Evolutionary conservation across 2,888 invertebrate genomes (phyloP).

Genomic region (Volucella zonaria): DNA sequence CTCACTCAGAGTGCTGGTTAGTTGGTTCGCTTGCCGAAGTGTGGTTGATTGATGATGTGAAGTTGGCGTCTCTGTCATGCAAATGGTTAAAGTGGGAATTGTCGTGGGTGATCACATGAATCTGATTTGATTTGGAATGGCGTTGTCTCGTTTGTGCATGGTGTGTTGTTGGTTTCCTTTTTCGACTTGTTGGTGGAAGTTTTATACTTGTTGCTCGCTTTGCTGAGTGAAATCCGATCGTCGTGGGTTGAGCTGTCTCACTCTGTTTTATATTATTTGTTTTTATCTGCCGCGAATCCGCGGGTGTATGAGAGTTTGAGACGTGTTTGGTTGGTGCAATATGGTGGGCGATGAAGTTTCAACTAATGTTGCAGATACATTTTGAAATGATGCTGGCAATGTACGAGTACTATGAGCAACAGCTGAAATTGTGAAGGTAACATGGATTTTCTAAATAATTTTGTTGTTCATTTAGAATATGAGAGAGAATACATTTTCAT

Average conservation of each 20-base stretch:
- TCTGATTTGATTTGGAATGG: slow-evolving; percentile 15
- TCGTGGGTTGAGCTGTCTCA: slow-evolving; percentile 38
- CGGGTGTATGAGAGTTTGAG: slow-evolving; percentile 9
- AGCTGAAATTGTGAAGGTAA: not conserved
- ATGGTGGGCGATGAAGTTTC: slow-evolving; percentile 52
- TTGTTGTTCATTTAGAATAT: too few species aligned
- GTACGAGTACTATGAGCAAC: slow-evolving; percentile 43
- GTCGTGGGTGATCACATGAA: slow-evolving; percentile 64
- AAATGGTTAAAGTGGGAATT: slow-evolving; percentile 14
- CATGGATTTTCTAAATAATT: too few species aligned
- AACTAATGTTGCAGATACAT: slow-evolving; percentile 56
- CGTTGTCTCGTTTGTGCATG: slow-evolving; percentile 37
- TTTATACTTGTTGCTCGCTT: slow-evolving; percentile 65
- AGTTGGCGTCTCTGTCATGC: slow-evolving; percentile 36
- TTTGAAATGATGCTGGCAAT: not conserved
- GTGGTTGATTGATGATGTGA: not conserved
- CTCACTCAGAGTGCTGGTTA: slow-evolving; percentile 18
- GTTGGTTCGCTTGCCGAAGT: not conserved
- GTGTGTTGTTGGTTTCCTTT: slow-evolving; percentile 14
- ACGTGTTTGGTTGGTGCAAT: slow-evolving; percentile 16
- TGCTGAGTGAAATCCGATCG: slow-evolving; percentile 70
- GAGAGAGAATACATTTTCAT: too few species aligned
- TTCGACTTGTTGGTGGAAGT: slow-evolving; percentile 3
- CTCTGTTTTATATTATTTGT: slow-evolving; percentile 27
- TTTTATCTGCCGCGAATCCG: slow-evolving; percentile 5